Percentiles rank a stretch among this genome's conserved stretches.
Conservation (phyloP, 2,797 vertebrate species). For the Sarcophilus harrisii region DNA sequence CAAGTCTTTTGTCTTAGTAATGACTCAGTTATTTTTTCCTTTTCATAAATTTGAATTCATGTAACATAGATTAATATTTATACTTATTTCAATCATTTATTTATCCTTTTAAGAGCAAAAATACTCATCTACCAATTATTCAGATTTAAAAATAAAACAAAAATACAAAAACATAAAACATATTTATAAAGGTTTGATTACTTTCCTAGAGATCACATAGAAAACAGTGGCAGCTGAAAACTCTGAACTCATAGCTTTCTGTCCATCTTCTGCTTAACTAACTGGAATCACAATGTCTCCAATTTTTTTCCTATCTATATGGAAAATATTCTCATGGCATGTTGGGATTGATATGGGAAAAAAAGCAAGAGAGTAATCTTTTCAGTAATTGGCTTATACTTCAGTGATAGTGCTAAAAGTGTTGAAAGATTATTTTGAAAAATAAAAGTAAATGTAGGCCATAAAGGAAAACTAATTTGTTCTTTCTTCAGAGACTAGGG, state of each 20-base stretch:
- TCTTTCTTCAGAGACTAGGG: constrained; percentile 69
- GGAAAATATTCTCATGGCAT: constrained; percentile 57
- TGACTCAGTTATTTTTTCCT: neutral
- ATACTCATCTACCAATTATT: constrained; percentile 15
- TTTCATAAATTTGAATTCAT: neutral
- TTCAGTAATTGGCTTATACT: constrained; percentile 78
- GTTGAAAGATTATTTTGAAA: constrained; percentile 65
- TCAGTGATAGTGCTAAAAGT: constrained; percentile 56
- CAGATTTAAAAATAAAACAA: constrained; percentile 21
- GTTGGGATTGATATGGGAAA: constrained; percentile 68
- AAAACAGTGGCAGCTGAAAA: constrained; percentile 51
- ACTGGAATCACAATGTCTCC: constrained; percentile 73
- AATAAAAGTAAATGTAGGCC: constrained; percentile 75
- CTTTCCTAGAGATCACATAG: constrained; percentile 18
- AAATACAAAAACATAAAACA: neutral
- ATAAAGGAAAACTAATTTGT: constrained; percentile 65
- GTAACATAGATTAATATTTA: neutral
- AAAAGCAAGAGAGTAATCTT: constrained; percentile 66
- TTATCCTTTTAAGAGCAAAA: neutral
- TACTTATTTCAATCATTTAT: neutral
- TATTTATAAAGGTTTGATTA: neutral
- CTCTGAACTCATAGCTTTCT: constrained; percentile 61
- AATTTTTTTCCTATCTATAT: constrained; percentile 70
- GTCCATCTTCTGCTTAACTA: constrained; percentile 44
- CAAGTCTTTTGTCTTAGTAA: neutral